Percentiles rank a stretch among this genome's conserved stretches.
phyloP scores from a whole-genome alignment of 2,797 vertebrate species.

The Tragelaphus eurycerus region DNA sequence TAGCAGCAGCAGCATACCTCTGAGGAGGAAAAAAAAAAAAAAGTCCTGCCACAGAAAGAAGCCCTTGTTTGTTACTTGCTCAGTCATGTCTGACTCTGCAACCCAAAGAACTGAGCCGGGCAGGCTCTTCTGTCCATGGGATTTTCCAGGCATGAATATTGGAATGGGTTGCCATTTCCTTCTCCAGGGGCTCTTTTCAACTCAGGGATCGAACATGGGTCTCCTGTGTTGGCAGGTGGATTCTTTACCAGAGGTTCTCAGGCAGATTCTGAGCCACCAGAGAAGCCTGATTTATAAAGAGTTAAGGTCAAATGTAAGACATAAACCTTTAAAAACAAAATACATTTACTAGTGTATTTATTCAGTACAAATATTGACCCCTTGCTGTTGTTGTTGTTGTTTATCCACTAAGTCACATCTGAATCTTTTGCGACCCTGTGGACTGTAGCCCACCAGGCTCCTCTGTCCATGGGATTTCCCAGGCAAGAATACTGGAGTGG shows the following conservation, averaged over 20 bases:
- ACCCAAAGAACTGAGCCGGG: background rate
- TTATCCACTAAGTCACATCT: fast-evolving
- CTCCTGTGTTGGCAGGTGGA: background rate
- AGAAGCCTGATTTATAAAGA: background rate
- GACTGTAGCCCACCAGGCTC: background rate
- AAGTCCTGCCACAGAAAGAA: background rate
- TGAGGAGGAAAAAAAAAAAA: background rate
- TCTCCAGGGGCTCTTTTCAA: background rate
- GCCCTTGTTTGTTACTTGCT: background rate
- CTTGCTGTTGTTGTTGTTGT: background rate
- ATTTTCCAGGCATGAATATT: background rate
- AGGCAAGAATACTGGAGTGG: background rate
- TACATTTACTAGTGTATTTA: background rate
- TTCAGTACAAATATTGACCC: background rate
- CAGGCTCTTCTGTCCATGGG: background rate
- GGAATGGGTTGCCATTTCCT: background rate
- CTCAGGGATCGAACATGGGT: background rate
- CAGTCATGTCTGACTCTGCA: background rate
- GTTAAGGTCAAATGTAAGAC: background rate
- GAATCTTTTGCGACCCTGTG: fast-evolving
- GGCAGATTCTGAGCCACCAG: background rate
- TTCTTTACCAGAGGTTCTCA: background rate
- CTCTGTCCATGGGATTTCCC: background rate
- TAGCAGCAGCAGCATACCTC: too few species aligned
- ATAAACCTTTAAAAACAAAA: background rate